Evolutionary conservation across 2,888 invertebrate genomes (phyloP).

Genomic region (Scelioninae gen. 1): DNA sequence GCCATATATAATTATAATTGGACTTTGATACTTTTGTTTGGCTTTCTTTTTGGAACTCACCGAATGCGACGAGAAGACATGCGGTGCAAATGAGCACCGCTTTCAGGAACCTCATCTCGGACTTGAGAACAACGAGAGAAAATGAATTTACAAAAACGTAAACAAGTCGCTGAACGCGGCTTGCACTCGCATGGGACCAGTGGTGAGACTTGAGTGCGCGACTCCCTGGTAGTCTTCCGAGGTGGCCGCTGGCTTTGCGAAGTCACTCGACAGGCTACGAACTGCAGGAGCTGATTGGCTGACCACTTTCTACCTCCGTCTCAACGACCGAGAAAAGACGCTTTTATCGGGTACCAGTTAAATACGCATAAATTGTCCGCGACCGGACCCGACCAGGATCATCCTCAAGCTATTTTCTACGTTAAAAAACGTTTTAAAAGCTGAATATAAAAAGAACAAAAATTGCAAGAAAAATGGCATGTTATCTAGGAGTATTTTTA

Average conservation of each 20-base stretch:
- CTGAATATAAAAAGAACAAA: neutral
- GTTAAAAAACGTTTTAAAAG: neutral
- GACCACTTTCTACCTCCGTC: constrained; percentile 81
- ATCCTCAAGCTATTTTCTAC: constrained; percentile 39
- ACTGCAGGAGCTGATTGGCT: constrained; percentile 79
- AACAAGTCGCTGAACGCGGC: constrained; percentile 52
- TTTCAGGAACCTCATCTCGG: constrained; percentile 69
- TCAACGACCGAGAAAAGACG: constrained; percentile 74
- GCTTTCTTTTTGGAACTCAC: constrained; percentile 50
- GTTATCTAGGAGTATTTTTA: too few species aligned
- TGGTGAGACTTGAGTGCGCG: constrained; percentile 61
- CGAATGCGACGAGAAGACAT: constrained; percentile 54
- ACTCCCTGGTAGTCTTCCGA: constrained; percentile 53
- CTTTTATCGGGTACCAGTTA: constrained; percentile 71
- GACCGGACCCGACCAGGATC: constrained; percentile 42
- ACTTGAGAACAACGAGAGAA: constrained; percentile 9
- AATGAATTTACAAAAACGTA: constrained; percentile 35
- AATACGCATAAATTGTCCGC: constrained; percentile 60
- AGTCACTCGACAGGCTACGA: constrained; percentile 71
- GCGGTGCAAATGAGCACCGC: constrained; percentile 71
- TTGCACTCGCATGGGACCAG: constrained; percentile 52
- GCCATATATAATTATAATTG: too few species aligned
- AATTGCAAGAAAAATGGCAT: neutral
- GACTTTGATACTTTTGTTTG: too few species aligned
- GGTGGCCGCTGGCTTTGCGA: constrained; percentile 58